Base-by-base conservation (phyloP, 2,113 vertebrate genomes). In the Embiotoca jacksoni region DNA sequence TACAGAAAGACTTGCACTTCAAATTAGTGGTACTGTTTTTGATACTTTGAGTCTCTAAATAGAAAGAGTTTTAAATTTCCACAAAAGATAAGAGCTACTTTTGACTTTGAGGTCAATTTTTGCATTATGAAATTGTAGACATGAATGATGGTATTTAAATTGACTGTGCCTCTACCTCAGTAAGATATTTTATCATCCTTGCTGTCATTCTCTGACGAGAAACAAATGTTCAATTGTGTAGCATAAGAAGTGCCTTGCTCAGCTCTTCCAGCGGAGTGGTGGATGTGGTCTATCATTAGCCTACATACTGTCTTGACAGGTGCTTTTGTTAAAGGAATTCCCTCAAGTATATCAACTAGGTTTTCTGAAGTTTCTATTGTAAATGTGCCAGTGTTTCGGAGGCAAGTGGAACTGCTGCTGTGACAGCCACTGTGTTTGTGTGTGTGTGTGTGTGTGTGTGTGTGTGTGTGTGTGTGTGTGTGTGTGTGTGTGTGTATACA, bases 321-420 rank as follows among this genome's bases (percentile, higher is more conserved):
- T 37, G 54, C 83, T 91, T 92, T 92, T 91, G 88, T 92, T 85
- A 69, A 81, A 82, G 78, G 82, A 88, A 84, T 86, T 90, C 80
- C 85, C 84, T 87, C 53, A 82, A 83, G 85, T 91, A 78, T 77
- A 90, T 90, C 86, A 91, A 72, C 67, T 32, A 55, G 50, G 46
- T 56, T 67, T 46, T 77, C 56, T 81, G 55, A 89, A 89, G 82
- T 89, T 86, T 88, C 86, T 74, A 84, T 92, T 91, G 87, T 89
- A 74, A 72, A 84, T 56, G 65, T 83, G 68, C 65, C 82, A 76
- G 60, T 85, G 62, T 85, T 86, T 72, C 32, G 56, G 68, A 85
- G 60, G 33, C 58, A 54, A 74, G 67, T 32, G 53, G 74, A 85
- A 63, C 46, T 59, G 73, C 63, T 36, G 46, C 79, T 50, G 63